A percentile compares a stretch with the other conserved stretches of the same genome.
These are phyloP conservation scores for Lasioglossum figueresi DNA, from an alignment of 2,888 invertebrate species.

Conservation along the genomic window DNA sequence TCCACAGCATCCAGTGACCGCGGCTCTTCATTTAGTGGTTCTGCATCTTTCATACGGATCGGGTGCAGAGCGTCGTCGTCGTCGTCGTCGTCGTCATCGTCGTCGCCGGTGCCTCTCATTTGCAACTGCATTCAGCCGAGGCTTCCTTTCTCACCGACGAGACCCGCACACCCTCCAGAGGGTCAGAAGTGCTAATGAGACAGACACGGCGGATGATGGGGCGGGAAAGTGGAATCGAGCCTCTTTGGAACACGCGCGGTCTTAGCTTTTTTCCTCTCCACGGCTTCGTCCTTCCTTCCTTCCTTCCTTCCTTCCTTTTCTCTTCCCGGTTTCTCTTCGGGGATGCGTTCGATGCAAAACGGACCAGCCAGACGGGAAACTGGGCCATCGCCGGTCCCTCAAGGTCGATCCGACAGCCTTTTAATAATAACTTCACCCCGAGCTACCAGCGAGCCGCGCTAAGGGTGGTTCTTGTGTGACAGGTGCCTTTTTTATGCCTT, in stretches of 20 bases:
- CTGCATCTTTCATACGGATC: constrained; percentile 71
- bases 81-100: constrained; percentile 32
- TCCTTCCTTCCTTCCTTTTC: constrained; percentile 13
- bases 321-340: background rate
- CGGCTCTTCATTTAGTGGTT: constrained; percentile 73
- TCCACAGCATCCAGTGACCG: constrained; percentile 52
- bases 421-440: constrained; percentile 26
- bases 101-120: constrained; percentile 69
- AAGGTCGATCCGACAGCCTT: constrained; percentile 51
- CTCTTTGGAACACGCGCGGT: constrained; percentile 34
- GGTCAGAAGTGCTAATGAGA: constrained; percentile 72
- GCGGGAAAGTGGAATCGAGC: constrained; percentile 68
- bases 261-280: background rate
- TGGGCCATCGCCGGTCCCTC: constrained; percentile 48
- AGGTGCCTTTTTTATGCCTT: background rate
- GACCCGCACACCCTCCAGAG: constrained; percentile 40
- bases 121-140: constrained; percentile 73
- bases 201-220: constrained; percentile 57
- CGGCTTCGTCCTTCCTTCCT: background rate
- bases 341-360: constrained; percentile 32
- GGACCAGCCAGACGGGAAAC: constrained; percentile 49
- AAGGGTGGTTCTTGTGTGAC: background rate
- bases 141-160: constrained; percentile 45
- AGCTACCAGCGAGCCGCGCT: background rate
- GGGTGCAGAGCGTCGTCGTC: background rate